Evolutionary conservation across 1,140 invertebrate genomes (phyloP), one percentile per base, ranked within the genome.

Genomic region (Drosophila dunni): DNA sequence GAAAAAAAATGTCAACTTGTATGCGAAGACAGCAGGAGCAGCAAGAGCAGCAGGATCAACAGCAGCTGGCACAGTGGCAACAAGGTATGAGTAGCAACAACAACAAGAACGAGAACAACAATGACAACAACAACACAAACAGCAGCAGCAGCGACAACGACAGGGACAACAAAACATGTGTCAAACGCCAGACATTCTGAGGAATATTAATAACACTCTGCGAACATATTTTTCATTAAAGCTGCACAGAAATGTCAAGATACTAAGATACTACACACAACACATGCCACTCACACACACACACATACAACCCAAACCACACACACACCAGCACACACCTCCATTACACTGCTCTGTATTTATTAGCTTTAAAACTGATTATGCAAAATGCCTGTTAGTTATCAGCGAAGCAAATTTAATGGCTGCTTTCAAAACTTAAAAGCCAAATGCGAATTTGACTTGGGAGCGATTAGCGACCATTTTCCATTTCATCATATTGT

Each of bases 161-260:
- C 68, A 83, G 62, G 53, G 70, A 74, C 75, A 81, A 89, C 80
- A 89, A 89, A 89, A 89, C 84, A 89, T 89, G 84, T 89, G 84
- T 89, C 84, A 89, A 89, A 88, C 85, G 68, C 80, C 84, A 89
- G 80, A 81, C 84, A 89, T 89, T 73, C 74, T 89, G 84, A 89
- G 84, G 78, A 89, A 89, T 89, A 89, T 89, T 89, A 89, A 89
- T 89, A 89, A 89, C 83, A 86, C 84, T 81, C 78, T 66, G 74
- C 67, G 72, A 79, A 81, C 78, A 89, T 89, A 89, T 89, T 89
- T 89, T 89, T 89, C 84, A 89, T 89, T 89, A 89, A 89, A 89
- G 84, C 84, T 74, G 72, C 73, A 73, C 67, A 69, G 78, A 67
- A 67, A 83, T 81, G 84, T 89, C 84, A 83, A 74, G 63, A 53